A percentile compares a stretch with the other conserved stretches of the same genome.
These are phyloP conservation scores for Chloroceryle aenea DNA, from an alignment of 2,113 vertebrate species.

Conservation along the genomic window DNA sequence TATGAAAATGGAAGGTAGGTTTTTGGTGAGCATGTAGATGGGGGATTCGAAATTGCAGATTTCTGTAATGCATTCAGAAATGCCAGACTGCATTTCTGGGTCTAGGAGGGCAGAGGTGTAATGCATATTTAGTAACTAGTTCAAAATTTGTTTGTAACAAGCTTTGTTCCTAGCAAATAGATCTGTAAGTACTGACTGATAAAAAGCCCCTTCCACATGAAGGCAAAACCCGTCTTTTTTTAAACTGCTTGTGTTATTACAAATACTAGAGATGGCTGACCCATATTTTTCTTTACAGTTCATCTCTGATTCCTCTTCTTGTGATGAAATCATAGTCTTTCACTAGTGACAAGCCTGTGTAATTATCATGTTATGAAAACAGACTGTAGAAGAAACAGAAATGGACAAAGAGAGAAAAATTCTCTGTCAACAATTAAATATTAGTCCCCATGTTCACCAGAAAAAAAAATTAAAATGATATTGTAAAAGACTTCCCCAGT, in stretches of 20 bases:
- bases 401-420: not conserved
- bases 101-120: not conserved
- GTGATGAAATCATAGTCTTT: constrained; percentile 8
- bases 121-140: not conserved
- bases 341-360: not conserved
- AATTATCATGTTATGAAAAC: constrained; percentile 44
- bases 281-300: constrained; percentile 2
- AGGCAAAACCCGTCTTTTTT: not conserved
- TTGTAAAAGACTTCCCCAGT: not conserved
- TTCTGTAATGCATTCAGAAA: too few species aligned
- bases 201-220: not conserved
- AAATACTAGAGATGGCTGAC: not conserved
- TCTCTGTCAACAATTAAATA: not conserved
- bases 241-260: not conserved
- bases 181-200: not conserved
- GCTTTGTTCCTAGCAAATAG: not conserved
- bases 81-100: not conserved
- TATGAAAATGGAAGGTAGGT: not conserved
- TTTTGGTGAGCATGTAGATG: not conserved
- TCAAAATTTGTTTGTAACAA: not conserved
- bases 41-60: not conserved
- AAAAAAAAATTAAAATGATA: not conserved
- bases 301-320: constrained; percentile 5
- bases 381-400: constrained; percentile 1
- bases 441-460: not conserved